These are phyloP conservation scores for Hucho hucho DNA, from an alignment of 2,113 vertebrate genomes.

Conservation along the genomic window DNA sequence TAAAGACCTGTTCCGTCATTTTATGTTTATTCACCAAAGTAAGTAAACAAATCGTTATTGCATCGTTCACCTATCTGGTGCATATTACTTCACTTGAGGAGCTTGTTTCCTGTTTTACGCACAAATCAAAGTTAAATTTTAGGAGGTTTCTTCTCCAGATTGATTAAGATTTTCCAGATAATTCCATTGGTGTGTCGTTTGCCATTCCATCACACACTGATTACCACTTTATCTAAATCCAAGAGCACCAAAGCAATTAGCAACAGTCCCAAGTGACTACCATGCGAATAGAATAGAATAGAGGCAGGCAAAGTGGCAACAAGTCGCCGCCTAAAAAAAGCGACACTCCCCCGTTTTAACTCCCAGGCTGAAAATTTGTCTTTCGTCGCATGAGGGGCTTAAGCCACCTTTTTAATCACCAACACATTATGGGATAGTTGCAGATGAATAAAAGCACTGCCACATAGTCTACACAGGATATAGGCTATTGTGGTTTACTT, in stretches of 20 bases:
- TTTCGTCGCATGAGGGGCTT: not conserved
- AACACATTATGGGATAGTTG: not conserved
- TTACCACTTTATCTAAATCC: constrained; percentile 4
- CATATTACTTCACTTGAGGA: not conserved
- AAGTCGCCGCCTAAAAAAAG: not conserved
- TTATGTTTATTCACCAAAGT: not conserved
- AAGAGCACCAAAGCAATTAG: constrained; percentile 28
- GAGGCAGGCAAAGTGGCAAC: not conserved
- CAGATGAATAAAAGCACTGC: not conserved
- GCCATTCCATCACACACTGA: not conserved
- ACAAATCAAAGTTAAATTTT: not conserved
- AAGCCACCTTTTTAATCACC: not conserved
- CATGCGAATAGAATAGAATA: not conserved
- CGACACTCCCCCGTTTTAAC: not conserved
- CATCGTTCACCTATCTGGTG: not conserved
- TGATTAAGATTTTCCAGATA: not conserved
- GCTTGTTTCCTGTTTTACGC: not conserved
- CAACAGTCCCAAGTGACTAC: constrained; percentile 32
- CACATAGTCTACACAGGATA: not conserved
- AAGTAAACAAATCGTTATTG: not conserved
- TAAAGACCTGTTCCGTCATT: constrained; percentile 26
- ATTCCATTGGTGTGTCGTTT: not conserved
- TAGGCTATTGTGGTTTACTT: not conserved
- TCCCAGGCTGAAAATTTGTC: not conserved
- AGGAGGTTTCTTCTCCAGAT: not conserved